A percentile compares a stretch with the other conserved stretches of the same genome.
Evolutionary conservation across 2,113 vertebrate genomes (phyloP).

Genomic region (Pygoscelis adeliae): DNA sequence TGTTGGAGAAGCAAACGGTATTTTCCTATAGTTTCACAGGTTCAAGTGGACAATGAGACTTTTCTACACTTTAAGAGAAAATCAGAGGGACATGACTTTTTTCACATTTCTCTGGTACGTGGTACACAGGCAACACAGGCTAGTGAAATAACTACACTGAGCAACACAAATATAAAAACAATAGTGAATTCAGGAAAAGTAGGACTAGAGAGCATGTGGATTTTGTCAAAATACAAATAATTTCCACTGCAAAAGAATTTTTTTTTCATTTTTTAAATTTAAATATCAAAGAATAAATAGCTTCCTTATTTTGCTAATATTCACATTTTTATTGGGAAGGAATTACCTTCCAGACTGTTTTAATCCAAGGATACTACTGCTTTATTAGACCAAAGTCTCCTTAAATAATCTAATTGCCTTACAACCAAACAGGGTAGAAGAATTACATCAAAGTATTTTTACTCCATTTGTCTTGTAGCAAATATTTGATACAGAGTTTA

Average conservation of each 20-base stretch:
- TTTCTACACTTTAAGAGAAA: background rate
- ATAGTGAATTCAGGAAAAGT: background rate
- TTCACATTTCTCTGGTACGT: background rate
- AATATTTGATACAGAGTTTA: background rate
- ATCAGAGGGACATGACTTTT: background rate
- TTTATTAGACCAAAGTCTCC: background rate
- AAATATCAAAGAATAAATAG: background rate
- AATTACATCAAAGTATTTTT: background rate
- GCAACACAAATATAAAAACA: background rate
- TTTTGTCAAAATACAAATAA: background rate
- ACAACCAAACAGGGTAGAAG: background rate
- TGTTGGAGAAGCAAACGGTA: background rate
- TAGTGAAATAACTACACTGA: background rate
- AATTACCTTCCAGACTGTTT: background rate
- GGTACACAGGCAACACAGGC: background rate
- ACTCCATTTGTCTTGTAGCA: background rate
- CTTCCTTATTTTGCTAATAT: background rate
- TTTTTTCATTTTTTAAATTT: background rate
- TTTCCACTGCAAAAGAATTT: background rate
- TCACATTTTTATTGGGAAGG: background rate
- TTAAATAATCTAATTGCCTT: background rate
- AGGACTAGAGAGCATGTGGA: background rate
- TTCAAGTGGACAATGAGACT: background rate
- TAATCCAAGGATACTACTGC: background rate
- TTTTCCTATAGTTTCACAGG: background rate